Evolutionary conservation across 2,797 vertebrate species (phyloP).

Genomic region (Dallia pectoralis): DNA sequence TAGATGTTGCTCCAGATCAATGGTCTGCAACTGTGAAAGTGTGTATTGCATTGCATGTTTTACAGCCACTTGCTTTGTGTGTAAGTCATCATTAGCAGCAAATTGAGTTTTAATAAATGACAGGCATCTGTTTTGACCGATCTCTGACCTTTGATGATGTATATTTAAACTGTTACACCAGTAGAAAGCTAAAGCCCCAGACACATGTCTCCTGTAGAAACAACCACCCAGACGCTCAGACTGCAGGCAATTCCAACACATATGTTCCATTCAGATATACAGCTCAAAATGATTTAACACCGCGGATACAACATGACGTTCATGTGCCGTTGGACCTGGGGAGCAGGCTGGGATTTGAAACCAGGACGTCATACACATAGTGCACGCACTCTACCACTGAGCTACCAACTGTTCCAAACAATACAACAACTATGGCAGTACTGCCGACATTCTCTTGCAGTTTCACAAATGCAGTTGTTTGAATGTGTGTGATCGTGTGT

Average conservation of each 20-base stretch:
- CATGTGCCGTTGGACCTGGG: conserved; percentile 58
- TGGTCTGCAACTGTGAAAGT: not conserved
- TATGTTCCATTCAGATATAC: conserved; percentile 36
- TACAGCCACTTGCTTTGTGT: not conserved
- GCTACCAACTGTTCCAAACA: too few relatives aligned
- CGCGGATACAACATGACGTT: conserved; percentile 40
- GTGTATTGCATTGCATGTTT: not conserved
- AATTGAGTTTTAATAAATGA: conserved; percentile 16
- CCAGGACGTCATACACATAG: too few relatives aligned
- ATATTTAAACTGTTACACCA: conserved; percentile 52
- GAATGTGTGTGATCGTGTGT: not conserved
- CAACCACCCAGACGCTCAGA: not conserved
- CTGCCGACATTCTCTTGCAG: conserved; percentile 85
- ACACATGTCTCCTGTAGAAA: conserved; percentile 48
- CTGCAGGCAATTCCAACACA: conserved; percentile 46
- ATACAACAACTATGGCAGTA: conserved; percentile 82
- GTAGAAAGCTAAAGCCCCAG: conserved; percentile 44
- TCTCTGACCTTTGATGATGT: conserved; percentile 39
- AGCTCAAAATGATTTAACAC: conserved; percentile 34
- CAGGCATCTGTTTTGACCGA: conserved; percentile 27
- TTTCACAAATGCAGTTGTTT: not conserved
- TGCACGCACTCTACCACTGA: too few relatives aligned
- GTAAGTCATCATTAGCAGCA: conserved; percentile 31
- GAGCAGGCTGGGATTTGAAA: too few relatives aligned
- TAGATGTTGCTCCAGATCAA: not conserved